These are phyloP conservation scores for Trissolcus brochymenae DNA, from an alignment of 2,888 invertebrate species.

Conservation along the genomic window DNA sequence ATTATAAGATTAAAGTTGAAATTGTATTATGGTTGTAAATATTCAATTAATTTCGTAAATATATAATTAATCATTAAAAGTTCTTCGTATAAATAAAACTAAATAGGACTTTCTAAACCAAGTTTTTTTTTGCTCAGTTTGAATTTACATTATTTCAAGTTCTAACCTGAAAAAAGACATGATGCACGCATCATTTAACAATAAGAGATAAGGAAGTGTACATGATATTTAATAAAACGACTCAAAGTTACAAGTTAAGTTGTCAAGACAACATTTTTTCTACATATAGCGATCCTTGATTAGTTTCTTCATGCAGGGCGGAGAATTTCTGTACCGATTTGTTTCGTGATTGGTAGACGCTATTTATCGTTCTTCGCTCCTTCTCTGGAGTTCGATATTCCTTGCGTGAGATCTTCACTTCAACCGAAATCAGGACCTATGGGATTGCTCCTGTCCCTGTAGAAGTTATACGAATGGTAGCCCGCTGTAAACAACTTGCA, in stretches of 20 bases:
- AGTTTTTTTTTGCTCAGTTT: no score
- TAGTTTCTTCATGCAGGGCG: not conserved
- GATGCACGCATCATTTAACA: no score
- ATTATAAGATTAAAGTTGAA: no score
- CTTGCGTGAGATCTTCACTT: conserved; percentile 17
- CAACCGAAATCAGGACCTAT: conserved; percentile 24
- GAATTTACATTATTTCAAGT: no score
- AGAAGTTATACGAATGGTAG: conserved; percentile 30
- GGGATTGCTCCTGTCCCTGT: conserved; percentile 33
- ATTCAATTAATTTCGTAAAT: no score
- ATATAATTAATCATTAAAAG: no score
- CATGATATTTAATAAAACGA: conserved; percentile 46
- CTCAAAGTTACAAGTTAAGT: conserved; percentile 17
- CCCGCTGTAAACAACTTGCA: conserved; percentile 43
- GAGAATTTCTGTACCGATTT: not conserved
- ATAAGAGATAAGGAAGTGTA: conserved; percentile 31
- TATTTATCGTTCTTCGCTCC: conserved; percentile 24
- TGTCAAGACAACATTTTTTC: conserved; percentile 1
- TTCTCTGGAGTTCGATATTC: conserved; percentile 34
- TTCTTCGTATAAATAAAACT: no score
- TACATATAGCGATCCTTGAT: not conserved
- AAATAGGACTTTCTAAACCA: no score
- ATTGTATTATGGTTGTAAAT: no score
- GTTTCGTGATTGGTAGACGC: conserved; percentile 23
- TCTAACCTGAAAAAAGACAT: no score